A percentile compares a stretch with the other conserved stretches of the same genome.
Evolutionary conservation across 2,113 vertebrate genomes (phyloP).

Genomic region (Gadus macrocephalus): DNA sequence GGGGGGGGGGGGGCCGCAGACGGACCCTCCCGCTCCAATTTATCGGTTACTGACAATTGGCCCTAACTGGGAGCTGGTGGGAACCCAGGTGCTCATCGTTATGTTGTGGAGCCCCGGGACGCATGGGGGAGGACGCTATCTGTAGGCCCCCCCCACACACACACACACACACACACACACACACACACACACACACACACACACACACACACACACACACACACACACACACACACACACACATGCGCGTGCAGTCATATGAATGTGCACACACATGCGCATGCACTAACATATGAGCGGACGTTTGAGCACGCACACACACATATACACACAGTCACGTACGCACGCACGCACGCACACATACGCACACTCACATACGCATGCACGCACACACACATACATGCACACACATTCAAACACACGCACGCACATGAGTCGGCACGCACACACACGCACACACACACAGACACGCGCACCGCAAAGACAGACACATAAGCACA

Average conservation of each 20-base stretch:
- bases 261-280: no score
- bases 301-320: slow-evolving; percentile 27
- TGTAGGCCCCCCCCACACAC: slow-evolving; percentile 19
- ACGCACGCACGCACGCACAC: no score
- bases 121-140: slow-evolving; percentile 33
- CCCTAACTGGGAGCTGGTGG: slow-evolving; percentile 65
- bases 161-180: neutral
- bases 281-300: no score
- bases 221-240: neutral
- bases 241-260: no score
- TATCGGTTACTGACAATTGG: slow-evolving; percentile 66
- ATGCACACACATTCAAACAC: no score
- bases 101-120: slow-evolving; percentile 56
- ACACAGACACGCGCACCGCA: no score
- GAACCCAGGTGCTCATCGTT: slow-evolving; percentile 73
- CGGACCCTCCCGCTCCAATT: slow-evolving; percentile 58
- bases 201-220: neutral
- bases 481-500: no score
- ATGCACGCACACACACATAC: no score
- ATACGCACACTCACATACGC: no score
- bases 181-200: neutral
- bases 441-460: no score
- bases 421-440: no score
- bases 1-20: slow-evolving; percentile 41
- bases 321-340: slow-evolving; percentile 42